A percentile compares a stretch with the other conserved stretches of the same genome.
phyloP scores from a whole-genome alignment of 2,797 vertebrate species.

The Triplophysa yarkandensis region DNA sequence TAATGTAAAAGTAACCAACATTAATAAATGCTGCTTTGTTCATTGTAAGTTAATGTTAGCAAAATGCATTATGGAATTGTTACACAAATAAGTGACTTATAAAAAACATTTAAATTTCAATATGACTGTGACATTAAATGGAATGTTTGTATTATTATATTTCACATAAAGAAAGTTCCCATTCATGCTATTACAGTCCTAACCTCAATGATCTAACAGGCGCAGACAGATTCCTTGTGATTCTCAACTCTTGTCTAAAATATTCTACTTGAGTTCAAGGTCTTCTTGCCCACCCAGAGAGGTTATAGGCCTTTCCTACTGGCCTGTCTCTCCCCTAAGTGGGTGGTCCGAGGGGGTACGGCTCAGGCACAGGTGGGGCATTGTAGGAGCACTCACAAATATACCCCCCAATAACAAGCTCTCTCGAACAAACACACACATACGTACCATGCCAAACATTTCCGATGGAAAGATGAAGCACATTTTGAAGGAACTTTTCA shows the following conservation, averaged over 20 bases:
- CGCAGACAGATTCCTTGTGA: slow-evolving; percentile 33
- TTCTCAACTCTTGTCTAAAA: slow-evolving; percentile 75
- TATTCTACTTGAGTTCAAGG: slow-evolving; percentile 76
- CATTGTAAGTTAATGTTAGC: too few relatives aligned
- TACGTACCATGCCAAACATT: slow-evolving; percentile 59
- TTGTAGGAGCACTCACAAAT: slow-evolving; percentile 81
- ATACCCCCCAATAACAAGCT: slow-evolving; percentile 63
- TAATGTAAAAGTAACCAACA: too few relatives aligned
- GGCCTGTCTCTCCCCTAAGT: slow-evolving; percentile 76
- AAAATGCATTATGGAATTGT: too few relatives aligned
- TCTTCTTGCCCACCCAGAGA: slow-evolving; percentile 84
- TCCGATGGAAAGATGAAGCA: slow-evolving; percentile 70
- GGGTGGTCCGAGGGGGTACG: slow-evolving; percentile 82
- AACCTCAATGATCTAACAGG: slow-evolving; percentile 65
- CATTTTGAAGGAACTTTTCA: slow-evolving; percentile 68
- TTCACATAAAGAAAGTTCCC: not conserved
- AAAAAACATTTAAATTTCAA: too few relatives aligned
- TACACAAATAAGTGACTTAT: too few relatives aligned
- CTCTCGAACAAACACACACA: slow-evolving; percentile 40
- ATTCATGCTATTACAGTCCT: not conserved
- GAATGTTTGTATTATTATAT: not conserved
- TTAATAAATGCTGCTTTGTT: too few relatives aligned
- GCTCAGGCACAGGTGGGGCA: slow-evolving; percentile 84
- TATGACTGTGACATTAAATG: too few relatives aligned
- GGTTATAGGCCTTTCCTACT: slow-evolving; percentile 81